Conservation (phyloP, 2,797 vertebrate species). For the Anas capensis region DNA sequence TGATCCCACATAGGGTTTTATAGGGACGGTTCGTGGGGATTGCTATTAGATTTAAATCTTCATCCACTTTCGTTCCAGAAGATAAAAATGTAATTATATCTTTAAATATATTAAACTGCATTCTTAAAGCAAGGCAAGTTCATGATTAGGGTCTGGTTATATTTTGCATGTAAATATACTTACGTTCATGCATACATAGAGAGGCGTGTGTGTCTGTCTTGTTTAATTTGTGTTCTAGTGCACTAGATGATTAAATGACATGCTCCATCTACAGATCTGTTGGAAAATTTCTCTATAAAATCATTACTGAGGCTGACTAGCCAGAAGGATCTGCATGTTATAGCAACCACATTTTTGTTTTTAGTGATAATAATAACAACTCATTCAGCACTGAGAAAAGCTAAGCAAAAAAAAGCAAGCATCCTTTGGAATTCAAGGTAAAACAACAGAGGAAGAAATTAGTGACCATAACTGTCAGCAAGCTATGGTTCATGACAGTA, state of each 20-base stretch:
- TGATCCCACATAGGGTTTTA: neutral
- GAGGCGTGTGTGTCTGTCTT: neutral
- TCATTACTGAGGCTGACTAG: neutral
- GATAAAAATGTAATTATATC: neutral
- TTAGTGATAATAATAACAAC: neutral
- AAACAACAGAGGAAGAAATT: neutral
- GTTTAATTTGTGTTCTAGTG: neutral
- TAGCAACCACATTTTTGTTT: neutral
- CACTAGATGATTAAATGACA: neutral
- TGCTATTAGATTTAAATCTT: neutral
- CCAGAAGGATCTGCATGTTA: neutral
- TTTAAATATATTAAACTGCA: neutral
- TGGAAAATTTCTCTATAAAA: neutral
- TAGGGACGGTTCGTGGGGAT: neutral
- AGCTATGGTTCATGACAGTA: neutral
- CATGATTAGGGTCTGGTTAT: neutral
- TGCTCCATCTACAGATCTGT: neutral
- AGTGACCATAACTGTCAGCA: neutral
- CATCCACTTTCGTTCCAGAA: neutral
- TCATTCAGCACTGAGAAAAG: slow-evolving; percentile 1
- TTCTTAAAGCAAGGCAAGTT: neutral
- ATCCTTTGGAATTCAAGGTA: neutral
- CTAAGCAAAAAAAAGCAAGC: neutral
- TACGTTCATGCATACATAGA: neutral
- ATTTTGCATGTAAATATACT: neutral